A percentile compares a stretch with the other conserved stretches of the same genome.
phyloP scores from a whole-genome alignment of 1,140 invertebrate genomes.

The Drosophila littoralis region DNA sequence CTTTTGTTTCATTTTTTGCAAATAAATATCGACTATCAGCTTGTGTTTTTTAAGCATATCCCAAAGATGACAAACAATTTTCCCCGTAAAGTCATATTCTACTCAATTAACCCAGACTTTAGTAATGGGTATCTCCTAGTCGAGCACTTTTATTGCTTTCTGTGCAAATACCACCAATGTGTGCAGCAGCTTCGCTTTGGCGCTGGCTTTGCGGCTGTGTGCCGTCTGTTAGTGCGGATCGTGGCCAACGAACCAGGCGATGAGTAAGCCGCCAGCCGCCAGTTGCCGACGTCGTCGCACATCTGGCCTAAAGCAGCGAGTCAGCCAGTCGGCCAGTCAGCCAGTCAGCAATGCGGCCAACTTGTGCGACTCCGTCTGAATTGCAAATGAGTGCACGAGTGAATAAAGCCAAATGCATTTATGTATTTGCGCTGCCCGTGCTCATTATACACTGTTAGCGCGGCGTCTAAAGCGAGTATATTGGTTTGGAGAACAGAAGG shows the following conservation, averaged over 20 bases:
- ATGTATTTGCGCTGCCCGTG: constrained; percentile 3
- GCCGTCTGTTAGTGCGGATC: constrained; percentile 32
- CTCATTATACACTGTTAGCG: constrained; percentile 1
- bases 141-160: neutral
- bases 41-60: too few relatives aligned
- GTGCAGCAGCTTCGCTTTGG: constrained; percentile 51
- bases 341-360: constrained; percentile 58
- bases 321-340: constrained; percentile 35
- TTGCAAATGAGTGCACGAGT: constrained; percentile 69
- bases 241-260: constrained; percentile 73
- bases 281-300: constrained; percentile 21
- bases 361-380: constrained; percentile 67
- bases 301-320: constrained; percentile 68
- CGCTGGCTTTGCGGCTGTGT: constrained; percentile 9
- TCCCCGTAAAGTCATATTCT: too few relatives aligned
- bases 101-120: neutral
- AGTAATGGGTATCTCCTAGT: neutral
- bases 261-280: constrained; percentile 55
- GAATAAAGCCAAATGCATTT: constrained; percentile 59
- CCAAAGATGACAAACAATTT: too few relatives aligned
- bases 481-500: neutral
- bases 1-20: too few relatives aligned
- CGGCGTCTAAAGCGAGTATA: neutral
- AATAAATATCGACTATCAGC: too few relatives aligned
- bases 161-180: constrained; percentile 52